Conservation (phyloP, 2,888 invertebrate species). For the Sphinx pinastri region DNA sequence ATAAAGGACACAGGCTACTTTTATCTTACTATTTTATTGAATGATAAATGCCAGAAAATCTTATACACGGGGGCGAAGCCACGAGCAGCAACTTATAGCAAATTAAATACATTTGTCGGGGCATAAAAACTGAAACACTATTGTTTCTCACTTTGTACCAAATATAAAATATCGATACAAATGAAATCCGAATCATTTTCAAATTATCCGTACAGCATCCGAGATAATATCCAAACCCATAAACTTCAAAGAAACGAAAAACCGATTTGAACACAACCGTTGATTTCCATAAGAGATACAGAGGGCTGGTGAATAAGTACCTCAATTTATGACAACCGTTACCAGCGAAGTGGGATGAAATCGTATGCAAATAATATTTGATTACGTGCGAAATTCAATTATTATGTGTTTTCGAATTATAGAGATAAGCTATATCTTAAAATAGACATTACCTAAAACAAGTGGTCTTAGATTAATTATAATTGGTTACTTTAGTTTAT, state of each 20-base stretch:
- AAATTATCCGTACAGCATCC: neutral
- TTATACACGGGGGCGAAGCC: no score
- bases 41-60: no score
- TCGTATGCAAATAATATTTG: conserved; percentile 28
- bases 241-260: conserved; percentile 30
- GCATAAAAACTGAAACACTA: no score
- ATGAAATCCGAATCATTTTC: neutral
- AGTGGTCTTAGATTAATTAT: no score
- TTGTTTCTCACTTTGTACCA: no score
- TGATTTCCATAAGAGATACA: conserved; percentile 22
- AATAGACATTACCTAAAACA: no score
- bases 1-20: no score
- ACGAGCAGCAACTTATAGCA: no score
- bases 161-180: neutral
- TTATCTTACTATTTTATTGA: no score
- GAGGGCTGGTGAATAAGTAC: conserved; percentile 27
- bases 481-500: no score
- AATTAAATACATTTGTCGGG: no score
- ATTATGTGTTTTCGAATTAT: neutral
- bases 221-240: neutral
- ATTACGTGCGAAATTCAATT: conserved; percentile 18
- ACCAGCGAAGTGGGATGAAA: conserved; percentile 11
- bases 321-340: conserved; percentile 27
- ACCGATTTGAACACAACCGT: neutral
- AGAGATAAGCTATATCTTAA: no score